Conservation (phyloP, 2,797 vertebrate species). For the Apodemus agrarius region DNA sequence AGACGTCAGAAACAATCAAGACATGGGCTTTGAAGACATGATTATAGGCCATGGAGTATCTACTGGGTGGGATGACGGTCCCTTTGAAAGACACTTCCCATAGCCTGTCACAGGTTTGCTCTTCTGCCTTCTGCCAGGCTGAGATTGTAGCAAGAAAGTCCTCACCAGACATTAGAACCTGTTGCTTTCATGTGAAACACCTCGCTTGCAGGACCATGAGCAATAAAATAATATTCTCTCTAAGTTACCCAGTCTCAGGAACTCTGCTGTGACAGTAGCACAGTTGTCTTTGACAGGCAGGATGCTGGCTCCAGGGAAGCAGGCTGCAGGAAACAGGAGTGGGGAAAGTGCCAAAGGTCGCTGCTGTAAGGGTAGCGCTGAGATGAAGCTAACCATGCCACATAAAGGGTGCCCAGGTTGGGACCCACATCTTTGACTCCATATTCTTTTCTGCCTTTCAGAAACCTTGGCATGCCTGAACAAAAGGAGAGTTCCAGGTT, state of each 20-base stretch:
- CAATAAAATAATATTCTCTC: neutral
- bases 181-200: neutral
- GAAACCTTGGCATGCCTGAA: neutral
- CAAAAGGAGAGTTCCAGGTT: neutral
- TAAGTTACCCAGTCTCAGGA: neutral
- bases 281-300: too few species aligned
- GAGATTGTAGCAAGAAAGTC: neutral
- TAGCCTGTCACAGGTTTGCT: neutral
- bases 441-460: neutral
- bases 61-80: neutral
- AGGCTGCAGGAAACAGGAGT: accelerated
- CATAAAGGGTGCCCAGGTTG: too few species aligned
- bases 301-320: accelerated
- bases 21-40: neutral
- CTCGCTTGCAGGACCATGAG: too few species aligned
- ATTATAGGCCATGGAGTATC: too few species aligned
- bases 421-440: neutral
- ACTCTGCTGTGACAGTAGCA: too few species aligned
- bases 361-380: too few species aligned
- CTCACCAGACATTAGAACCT: neutral
- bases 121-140: neutral
- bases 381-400: neutral
- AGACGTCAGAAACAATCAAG: neutral
- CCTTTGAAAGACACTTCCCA: neutral
- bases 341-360: too few species aligned